Evolutionary conservation across 2,888 invertebrate genomes (phyloP), one percentile per base, ranked within the genome.

Genomic region (Caenorhabditis afra): DNA sequence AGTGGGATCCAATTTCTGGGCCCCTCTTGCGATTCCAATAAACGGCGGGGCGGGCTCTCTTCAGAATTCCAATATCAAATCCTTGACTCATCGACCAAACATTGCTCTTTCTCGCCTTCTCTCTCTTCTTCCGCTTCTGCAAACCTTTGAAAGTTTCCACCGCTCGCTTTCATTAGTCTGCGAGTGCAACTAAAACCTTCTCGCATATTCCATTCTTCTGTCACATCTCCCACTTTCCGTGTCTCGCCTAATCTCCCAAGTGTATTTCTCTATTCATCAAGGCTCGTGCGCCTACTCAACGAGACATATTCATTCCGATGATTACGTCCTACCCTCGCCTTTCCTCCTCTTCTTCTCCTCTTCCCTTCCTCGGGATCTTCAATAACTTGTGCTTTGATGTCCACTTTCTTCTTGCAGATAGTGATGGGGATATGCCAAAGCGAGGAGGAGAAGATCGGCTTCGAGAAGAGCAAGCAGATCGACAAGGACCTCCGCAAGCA

Each of bases 361-460:
- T 23, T 23, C 45, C 50, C 29, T 50, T 37, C 12, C 12, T 35
- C 22, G 11, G 14, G 16, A 18, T 39, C 14, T 41, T 41, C 41
- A 11, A 41, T 8, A 41, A 41, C 41, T 47, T 39, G 44, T 39
- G 22, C 52, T 18, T 50, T 49, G 35, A 35, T 41, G 10, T 35
- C 7, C 14, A 64, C 50, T 61, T 59, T 55, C 66, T 41, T 14
- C 37, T 67, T 62, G 55, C 55, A 62, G 52, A 47, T 22, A 61
- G 41, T 8, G 16, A 89, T 89, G 89, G 89, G 89, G 18, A 65
- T 89, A 37, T 89, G 89, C 55, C 87, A 89, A 55, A 88, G 88
- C 74, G 87, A 89, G 50, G 89, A 89, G 75, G 89, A 89, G 52
- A 89, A 88, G 65, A 57, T 80, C 11, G 73, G 62, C 14, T 65